These are phyloP conservation scores for Zaprionus lachaisei DNA, from an alignment of 1,140 invertebrate genomes.

Conservation along the genomic window DNA sequence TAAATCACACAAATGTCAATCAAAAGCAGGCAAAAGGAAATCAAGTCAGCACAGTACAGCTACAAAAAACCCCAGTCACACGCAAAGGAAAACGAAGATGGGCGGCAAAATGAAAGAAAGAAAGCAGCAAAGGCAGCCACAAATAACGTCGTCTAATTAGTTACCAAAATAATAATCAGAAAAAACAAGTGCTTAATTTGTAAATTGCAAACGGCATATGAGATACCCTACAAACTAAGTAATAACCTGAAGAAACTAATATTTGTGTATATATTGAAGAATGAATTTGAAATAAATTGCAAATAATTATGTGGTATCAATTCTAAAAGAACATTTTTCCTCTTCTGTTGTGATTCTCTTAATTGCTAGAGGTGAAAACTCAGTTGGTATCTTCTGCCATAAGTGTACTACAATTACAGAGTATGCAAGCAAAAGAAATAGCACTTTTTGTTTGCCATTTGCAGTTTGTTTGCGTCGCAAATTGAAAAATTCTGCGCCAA, in stretches of 20 bases:
- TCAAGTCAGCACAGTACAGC: background rate
- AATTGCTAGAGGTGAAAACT: too few species aligned
- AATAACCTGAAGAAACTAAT: background rate
- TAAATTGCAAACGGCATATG: background rate
- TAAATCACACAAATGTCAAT: slow-evolving; percentile 75
- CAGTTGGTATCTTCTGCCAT: too few species aligned
- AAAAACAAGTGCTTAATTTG: slow-evolving; percentile 2
- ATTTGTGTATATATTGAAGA: too few species aligned
- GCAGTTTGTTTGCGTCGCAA: slow-evolving; percentile 68
- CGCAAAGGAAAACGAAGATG: background rate
- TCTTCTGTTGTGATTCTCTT: too few species aligned
- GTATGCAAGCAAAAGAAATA: slow-evolving; percentile 21
- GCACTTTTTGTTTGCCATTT: slow-evolving; percentile 64
- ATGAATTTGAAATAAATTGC: too few species aligned
- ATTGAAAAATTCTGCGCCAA: slow-evolving; percentile 54
- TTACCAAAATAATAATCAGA: slow-evolving; percentile 50
- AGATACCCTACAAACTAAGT: slow-evolving; percentile 10
- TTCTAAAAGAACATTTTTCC: too few species aligned
- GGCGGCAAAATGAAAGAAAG: too few species aligned
- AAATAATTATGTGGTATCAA: too few species aligned
- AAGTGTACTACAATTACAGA: background rate
- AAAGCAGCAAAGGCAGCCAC: slow-evolving; percentile 42
- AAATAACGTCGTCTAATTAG: slow-evolving; percentile 76
- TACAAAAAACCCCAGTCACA: slow-evolving; percentile 9
- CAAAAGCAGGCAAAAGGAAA: slow-evolving; percentile 38